Evolutionary conservation across 1,140 invertebrate genomes (phyloP), one percentile per base, ranked within the genome.

Genomic region (Zaprionus gabonicus): DNA sequence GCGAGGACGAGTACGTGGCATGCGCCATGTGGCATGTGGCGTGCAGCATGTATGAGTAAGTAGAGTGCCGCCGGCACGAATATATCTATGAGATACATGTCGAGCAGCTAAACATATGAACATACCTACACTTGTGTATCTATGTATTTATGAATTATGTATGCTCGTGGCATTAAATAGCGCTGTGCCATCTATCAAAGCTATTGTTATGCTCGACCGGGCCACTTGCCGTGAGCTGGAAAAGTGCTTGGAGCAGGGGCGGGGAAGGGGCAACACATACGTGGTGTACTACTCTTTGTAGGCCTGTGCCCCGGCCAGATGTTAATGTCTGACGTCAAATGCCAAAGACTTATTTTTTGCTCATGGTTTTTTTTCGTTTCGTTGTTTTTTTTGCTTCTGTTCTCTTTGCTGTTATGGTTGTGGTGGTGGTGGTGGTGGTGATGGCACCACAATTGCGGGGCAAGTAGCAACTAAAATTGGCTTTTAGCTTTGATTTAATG

Each of bases 311-410:
- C n/a, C 41, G 41, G n/a, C 70, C 83, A 87, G 83, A 87, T 87
- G 83, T 87, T 72, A 74, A 72, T 71, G 28, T 68, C 79, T 85
- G 82, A 88, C 85, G 84, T 88, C 84, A 88, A 80, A 68, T 36
- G 28, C n/a, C 25, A 56, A 25, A 27, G 51, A 66, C 36, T 56
- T 56, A 59, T 85, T 63, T 65, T 68, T 73, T 69, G 59, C 68
- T 66, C 68, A 81, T 65, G 15, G 23, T 23, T 23, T 23, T 23
- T 23, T 1, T 36, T 49, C 46, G 46, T 44, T 49, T 46, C 3
- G 41, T 15, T 12, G 31, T 23, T 9, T 27, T 20, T 57, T 70
- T 67, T 20, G 20, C 20, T 20, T 20, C 20, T 20, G 0, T 20
- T 44, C 0, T 44, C 1, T 2, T 63, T 44, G 36, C 28, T 46